phyloP scores from a whole-genome alignment of 1,140 invertebrate genomes.

The Cherax quadricarinatus region DNA sequence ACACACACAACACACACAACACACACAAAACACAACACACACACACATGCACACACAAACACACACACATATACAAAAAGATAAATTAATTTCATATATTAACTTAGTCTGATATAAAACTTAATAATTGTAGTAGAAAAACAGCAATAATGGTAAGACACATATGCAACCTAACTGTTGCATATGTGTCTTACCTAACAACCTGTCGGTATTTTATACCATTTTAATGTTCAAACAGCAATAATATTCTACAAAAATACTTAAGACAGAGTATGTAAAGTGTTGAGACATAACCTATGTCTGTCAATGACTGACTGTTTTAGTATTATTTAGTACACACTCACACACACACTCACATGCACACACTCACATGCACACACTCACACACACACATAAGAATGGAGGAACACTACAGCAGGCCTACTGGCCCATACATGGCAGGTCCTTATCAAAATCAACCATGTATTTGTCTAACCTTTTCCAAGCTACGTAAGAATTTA shows the following conservation, averaged over 20 bases:
- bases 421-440: no score
- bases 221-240: no score
- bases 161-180: no score
- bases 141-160: no score
- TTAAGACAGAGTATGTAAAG: slow-evolving; percentile 1
- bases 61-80: not conserved
- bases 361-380: not conserved
- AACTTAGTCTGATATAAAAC: slow-evolving; percentile 1
- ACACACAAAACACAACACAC: not conserved
- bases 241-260: not conserved
- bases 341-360: not conserved
- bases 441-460: no score
- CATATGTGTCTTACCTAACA: no score
- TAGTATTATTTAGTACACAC: not conserved
- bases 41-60: not conserved
- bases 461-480: no score
- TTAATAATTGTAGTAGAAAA: not conserved
- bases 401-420: no score
- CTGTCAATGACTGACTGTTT: not conserved
- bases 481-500: no score
- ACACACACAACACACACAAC: not conserved
- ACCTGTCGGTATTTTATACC: no score
- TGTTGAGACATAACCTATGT: not conserved
- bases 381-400: no score
- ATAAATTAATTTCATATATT: not conserved